A percentile compares a stretch with the other conserved stretches of the same genome.
Evolutionary conservation across 2,113 vertebrate species (phyloP).

Genomic region (Alethe diademata): DNA sequence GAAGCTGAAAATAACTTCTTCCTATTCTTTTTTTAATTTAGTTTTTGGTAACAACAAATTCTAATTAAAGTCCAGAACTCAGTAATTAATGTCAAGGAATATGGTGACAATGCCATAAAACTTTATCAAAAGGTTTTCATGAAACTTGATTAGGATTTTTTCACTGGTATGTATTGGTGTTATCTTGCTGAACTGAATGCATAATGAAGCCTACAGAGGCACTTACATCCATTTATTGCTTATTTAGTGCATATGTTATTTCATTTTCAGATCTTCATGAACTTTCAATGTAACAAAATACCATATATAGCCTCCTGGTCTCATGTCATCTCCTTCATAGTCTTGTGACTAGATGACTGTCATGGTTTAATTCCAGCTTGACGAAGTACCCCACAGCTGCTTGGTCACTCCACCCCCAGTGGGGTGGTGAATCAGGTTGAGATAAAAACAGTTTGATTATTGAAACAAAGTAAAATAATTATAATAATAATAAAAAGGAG

Average conservation of each 20-base stretch:
- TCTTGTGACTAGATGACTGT: not conserved
- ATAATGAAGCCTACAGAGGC: not conserved
- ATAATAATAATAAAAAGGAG: not conserved
- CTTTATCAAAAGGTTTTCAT: not conserved
- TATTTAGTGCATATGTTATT: not conserved
- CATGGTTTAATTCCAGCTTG: not conserved
- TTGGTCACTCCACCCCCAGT: not conserved
- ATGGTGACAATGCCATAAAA: not conserved
- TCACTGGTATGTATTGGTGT: not conserved
- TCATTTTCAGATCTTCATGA: not conserved
- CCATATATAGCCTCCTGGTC: not conserved
- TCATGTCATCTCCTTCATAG: not conserved
- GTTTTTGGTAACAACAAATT: not conserved
- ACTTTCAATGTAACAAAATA: not conserved
- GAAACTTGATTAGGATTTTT: not conserved
- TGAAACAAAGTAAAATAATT: not conserved
- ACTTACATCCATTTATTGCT: not conserved
- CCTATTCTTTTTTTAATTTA: not conserved
- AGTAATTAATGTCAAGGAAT: not conserved
- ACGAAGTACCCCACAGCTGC: no score
- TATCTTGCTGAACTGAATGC: not conserved
- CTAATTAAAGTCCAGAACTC: not conserved
- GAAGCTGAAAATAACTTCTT: not conserved
- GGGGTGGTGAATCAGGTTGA: not conserved
- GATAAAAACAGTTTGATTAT: not conserved